These are phyloP conservation scores for Zygaena filipendulae DNA, from an alignment of 2,888 invertebrate species.

Conservation along the genomic window DNA sequence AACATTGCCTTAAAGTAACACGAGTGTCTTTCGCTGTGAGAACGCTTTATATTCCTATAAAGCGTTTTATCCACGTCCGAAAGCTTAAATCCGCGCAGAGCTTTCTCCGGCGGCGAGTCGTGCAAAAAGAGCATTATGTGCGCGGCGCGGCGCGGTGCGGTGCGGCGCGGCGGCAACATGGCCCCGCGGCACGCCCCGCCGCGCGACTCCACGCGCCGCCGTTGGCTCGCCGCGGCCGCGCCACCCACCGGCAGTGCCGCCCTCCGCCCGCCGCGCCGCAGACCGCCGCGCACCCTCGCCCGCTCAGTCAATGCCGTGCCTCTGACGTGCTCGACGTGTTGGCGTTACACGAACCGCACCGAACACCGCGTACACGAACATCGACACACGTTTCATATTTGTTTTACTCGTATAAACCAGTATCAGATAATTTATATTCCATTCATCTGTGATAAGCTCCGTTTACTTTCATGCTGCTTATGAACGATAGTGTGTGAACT, in stretches of 20 bases:
- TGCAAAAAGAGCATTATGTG: conserved; percentile 59
- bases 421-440: too few relatives aligned
- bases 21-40: conserved; percentile 62
- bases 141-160: conserved; percentile 37
- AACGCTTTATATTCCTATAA: conserved; percentile 66
- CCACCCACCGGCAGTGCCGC: conserved; percentile 18
- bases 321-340: conserved; percentile 8
- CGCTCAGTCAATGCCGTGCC: conserved; percentile 14
- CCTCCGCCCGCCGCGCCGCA: conserved; percentile 24
- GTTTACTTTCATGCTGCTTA: too few relatives aligned
- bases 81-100: conserved; percentile 66
- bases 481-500: too few relatives aligned
- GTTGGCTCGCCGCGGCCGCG: conserved; percentile 21
- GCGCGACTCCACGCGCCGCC: conserved; percentile 21
- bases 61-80: conserved; percentile 68
- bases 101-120: conserved; percentile 58
- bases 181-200: conserved; percentile 21
- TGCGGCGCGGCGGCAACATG: conserved; percentile 57
- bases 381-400: conserved; percentile 20
- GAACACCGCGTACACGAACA: conserved; percentile 19
- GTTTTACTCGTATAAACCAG: too few relatives aligned
- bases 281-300: conserved; percentile 31
- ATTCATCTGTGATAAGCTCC: too few relatives aligned
- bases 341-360: conserved; percentile 12
- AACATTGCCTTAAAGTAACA: conserved; percentile 61